These are phyloP conservation scores for Eubucco bourcierii DNA, from an alignment of 2,113 vertebrate species.

Conservation along the genomic window DNA sequence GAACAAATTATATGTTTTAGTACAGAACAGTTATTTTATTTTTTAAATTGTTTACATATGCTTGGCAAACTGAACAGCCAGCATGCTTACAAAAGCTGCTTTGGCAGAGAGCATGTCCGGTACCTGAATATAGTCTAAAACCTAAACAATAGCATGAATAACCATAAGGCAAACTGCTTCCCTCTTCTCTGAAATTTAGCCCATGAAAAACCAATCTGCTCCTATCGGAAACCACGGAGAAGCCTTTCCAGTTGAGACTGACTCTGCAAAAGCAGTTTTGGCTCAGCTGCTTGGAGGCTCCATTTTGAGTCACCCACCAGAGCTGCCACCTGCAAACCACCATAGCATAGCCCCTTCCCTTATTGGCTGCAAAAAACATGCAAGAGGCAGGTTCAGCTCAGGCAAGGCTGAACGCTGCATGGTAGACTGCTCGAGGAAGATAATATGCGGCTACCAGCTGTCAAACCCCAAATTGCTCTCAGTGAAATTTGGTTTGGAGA, in stretches of 20 bases:
- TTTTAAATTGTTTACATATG: constrained; percentile 67
- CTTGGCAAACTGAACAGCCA: constrained; percentile 50
- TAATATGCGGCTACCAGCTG: background rate
- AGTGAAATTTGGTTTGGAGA: background rate
- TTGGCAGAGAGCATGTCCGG: background rate
- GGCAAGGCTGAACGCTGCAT: background rate
- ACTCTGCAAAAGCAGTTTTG: background rate
- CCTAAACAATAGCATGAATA: background rate
- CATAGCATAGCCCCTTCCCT: rapidly evolving
- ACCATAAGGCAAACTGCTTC: constrained; percentile 17
- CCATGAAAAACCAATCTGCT: constrained; percentile 31
- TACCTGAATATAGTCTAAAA: constrained; percentile 1
- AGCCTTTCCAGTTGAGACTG: background rate
- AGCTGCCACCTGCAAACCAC: constrained; percentile 5
- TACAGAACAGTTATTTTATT: constrained; percentile 71
- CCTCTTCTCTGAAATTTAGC: background rate
- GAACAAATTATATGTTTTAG: constrained; percentile 62
- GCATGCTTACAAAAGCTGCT: background rate
- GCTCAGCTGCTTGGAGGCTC: background rate
- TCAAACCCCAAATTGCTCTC: background rate
- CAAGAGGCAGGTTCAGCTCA: background rate
- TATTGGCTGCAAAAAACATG: background rate
- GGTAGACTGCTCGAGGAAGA: background rate
- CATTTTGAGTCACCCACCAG: constrained; percentile 5
- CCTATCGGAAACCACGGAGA: background rate